These are phyloP conservation scores for Clarias magur DNA, from an alignment of 2,113 vertebrate genomes.

Conservation along the genomic window DNA sequence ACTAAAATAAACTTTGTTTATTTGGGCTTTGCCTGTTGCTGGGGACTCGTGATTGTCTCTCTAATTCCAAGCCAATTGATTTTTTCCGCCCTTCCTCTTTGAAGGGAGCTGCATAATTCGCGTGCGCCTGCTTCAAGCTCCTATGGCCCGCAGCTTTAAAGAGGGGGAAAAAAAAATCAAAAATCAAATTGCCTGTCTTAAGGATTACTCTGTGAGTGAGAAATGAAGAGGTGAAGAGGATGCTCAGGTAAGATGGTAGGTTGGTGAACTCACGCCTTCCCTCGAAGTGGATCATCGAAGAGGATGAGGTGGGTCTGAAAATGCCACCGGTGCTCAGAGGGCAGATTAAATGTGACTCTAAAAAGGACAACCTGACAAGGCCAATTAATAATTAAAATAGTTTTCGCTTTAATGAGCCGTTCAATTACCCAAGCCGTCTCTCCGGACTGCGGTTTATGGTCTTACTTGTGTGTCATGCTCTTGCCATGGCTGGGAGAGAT, in stretches of 20 bases:
- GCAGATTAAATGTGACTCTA: conserved; percentile 84
- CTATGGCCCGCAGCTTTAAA: conserved; percentile 61
- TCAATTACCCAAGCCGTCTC: conserved; percentile 88
- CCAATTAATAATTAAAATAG: conserved; percentile 93
- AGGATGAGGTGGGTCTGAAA: conserved; percentile 66
- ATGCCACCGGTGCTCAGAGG: conserved; percentile 65
- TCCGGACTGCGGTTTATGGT: conserved; percentile 81
- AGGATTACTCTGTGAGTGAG: conserved; percentile 61
- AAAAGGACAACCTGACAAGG: conserved; percentile 91
- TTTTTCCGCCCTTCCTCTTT: conserved; percentile 54
- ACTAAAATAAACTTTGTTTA: conserved; percentile 46
- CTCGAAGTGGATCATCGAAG: conserved; percentile 58
- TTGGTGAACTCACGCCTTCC: conserved; percentile 64
- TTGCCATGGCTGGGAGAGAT: conserved; percentile 41
- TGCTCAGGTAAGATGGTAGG: conserved; percentile 55
- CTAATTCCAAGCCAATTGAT: conserved; percentile 64
- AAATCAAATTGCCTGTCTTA: conserved; percentile 68
- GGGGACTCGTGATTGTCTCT: conserved; percentile 60
- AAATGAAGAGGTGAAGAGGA: conserved; percentile 52
- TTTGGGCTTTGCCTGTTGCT: conserved; percentile 47
- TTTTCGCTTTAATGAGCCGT: conserved; percentile 87
- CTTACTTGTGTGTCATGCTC: conserved; percentile 75
- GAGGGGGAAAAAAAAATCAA: conserved; percentile 60
- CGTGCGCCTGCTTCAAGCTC: conserved; percentile 64
- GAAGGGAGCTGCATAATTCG: conserved; percentile 57